Evolutionary conservation across 1,140 invertebrate genomes (phyloP).

Genomic region (Steinernema feltiae): DNA sequence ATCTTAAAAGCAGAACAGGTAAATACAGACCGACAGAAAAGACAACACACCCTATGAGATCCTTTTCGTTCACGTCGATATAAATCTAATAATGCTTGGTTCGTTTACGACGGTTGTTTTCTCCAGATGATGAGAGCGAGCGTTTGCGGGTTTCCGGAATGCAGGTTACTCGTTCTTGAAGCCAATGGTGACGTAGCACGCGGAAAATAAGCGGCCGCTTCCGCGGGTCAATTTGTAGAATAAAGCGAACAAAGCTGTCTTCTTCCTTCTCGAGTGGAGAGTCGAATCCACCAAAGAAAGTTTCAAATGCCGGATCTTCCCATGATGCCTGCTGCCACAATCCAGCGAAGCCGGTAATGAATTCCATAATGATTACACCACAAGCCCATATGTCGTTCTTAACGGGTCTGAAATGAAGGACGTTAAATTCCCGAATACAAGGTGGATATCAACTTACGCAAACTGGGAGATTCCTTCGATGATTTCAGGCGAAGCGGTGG

Average conservation of each 20-base stretch:
- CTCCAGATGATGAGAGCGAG: no score
- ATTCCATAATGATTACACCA: constrained; percentile 1
- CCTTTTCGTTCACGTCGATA: no score
- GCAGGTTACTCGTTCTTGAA: no score
- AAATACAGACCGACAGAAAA: no score
- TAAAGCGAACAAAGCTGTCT: neutral
- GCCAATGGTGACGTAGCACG: neutral
- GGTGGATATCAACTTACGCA: neutral
- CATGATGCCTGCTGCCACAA: neutral
- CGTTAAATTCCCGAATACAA: neutral
- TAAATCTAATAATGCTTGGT: no score
- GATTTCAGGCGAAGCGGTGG: neutral
- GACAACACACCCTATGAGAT: no score
- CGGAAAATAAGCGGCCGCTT: neutral
- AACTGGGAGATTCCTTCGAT: neutral
- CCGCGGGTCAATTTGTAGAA: neutral
- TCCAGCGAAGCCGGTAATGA: neutral
- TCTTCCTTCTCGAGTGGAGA: neutral
- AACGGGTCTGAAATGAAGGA: neutral
- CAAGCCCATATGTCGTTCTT: constrained; percentile 12
- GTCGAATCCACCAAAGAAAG: neutral
- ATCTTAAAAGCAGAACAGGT: no score
- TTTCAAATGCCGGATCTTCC: neutral
- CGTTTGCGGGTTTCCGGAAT: no score
- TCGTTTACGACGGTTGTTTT: no score